Evolutionary conservation across 2,888 invertebrate genomes (phyloP), one percentile per base, ranked within the genome.

Genomic region (Eupithecia subfuscata): DNA sequence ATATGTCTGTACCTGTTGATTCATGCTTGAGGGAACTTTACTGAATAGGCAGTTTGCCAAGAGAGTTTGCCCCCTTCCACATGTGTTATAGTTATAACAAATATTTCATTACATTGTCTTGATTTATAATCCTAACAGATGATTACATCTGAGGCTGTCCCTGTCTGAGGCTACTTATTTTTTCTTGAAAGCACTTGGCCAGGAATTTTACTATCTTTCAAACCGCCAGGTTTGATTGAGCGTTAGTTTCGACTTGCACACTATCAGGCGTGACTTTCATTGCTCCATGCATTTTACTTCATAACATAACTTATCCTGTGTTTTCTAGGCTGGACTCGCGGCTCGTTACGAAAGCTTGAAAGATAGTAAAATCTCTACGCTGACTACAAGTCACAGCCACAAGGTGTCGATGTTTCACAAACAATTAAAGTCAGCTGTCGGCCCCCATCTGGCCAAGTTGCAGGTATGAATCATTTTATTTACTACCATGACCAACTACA

Each of bases 321-420:
- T 93, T 87, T 94, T 94, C 88, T 94, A 95, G 95, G 96, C 96
- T 94, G 95, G 96, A 90, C 95, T 96, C 87, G 96, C 96, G 91
- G 96, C 96, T 91, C 97, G 97, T 89, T 98, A 97, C 95, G 96
- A 96, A 92, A 97, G 97, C 95, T 96, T 97, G 96, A 98, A 98
- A 97, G 97, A 97, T 96, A 97, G 97, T 96, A 98, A 97, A 96
- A 97, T 98, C 91, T 96, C 97, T 84, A 97, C 98, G 87, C 95
- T 98, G 92, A 97, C 97, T 82, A 97, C 97, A 83, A 96, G 97
- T 91, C 97, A 98, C 95, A 97, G 98, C 94, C 97, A 97, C 95
- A 98, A 98, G 96, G 98, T 98, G 90, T 97, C 98, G 89, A 97
- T 98, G 95, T 98, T 98, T 95, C 98, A 98, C 96, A 98, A 98